These are phyloP conservation scores for Xanthorhoe designata DNA, from an alignment of 2,888 invertebrate species.

Conservation along the genomic window DNA sequence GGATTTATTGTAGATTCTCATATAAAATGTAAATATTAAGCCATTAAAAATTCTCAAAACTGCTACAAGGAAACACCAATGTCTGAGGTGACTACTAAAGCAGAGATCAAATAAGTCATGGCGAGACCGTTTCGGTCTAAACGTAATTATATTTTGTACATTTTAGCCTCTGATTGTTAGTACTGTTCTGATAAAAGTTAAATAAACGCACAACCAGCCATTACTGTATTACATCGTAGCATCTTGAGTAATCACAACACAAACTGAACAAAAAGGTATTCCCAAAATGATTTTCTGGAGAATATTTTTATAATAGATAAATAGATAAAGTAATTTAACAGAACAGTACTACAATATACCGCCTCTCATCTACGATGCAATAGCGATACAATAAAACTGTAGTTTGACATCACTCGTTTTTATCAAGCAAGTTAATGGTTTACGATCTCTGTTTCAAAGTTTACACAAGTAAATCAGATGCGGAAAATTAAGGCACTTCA, in stretches of 20 bases:
- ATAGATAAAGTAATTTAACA: slow-evolving; percentile 50
- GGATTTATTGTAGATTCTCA: slow-evolving; percentile 61
- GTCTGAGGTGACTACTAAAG: slow-evolving; percentile 64
- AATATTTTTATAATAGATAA: not conserved
- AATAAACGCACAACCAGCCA: slow-evolving; percentile 54
- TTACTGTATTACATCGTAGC: slow-evolving; percentile 50
- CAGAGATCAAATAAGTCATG: slow-evolving; percentile 81
- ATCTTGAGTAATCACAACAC: slow-evolving; percentile 58
- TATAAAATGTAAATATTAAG: slow-evolving; percentile 62
- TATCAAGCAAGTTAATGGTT: slow-evolving; percentile 64
- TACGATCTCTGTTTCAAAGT: slow-evolving; percentile 58
- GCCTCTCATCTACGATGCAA: slow-evolving; percentile 50
- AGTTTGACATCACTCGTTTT: slow-evolving; percentile 57
- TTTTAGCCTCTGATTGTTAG: slow-evolving; percentile 71
- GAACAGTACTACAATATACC: slow-evolving; percentile 68
- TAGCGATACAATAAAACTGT: slow-evolving; percentile 53
- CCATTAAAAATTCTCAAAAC: slow-evolving; percentile 58
- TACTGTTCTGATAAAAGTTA: slow-evolving; percentile 67
- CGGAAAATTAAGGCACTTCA: slow-evolving; percentile 1
- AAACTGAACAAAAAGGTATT: slow-evolving; percentile 7
- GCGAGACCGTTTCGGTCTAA: slow-evolving; percentile 71
- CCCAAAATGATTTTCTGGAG: not conserved
- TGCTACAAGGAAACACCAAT: slow-evolving; percentile 66
- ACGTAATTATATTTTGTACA: slow-evolving; percentile 72
- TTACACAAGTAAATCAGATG: slow-evolving; percentile 27